These are phyloP conservation scores for Rhadina sibilatrix DNA, from an alignment of 2,113 vertebrate species.

Conservation along the genomic window DNA sequence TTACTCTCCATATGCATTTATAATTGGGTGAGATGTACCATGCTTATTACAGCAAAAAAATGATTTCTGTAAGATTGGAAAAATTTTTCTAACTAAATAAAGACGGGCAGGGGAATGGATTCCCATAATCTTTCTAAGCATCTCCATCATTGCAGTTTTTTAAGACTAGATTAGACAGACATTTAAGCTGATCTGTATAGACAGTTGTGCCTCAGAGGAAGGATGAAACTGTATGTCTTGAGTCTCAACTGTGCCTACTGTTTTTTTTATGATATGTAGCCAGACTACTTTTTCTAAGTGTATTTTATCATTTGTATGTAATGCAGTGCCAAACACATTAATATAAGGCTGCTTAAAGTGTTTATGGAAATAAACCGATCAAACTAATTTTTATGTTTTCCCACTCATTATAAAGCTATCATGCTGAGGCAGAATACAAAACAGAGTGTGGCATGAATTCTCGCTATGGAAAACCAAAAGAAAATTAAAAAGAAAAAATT, in stretches of 20 bases:
- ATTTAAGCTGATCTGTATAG: not conserved
- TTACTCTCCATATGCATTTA: not conserved
- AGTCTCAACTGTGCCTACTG: not conserved
- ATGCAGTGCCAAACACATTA: not conserved
- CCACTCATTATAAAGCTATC: not conserved
- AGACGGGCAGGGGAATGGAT: not conserved
- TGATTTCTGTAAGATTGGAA: not conserved
- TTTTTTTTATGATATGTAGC: not conserved
- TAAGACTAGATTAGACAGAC: not conserved
- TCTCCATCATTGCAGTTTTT: not conserved
- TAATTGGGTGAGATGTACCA: not conserved
- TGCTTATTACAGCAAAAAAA: not conserved
- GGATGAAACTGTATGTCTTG: not conserved
- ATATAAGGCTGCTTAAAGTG: not conserved
- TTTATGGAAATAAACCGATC: not conserved
- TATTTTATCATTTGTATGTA: not conserved
- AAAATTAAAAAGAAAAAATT: not conserved
- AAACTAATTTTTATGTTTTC: conserved; percentile 20
- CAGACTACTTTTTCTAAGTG: not conserved
- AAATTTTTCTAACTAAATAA: not conserved
- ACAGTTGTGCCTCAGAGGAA: not conserved
- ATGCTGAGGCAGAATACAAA: not conserved
- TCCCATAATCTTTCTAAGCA: not conserved
- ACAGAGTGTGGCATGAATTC: not conserved
- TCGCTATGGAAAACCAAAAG: not conserved